Percentiles rank a stretch among this genome's conserved stretches.
Evolutionary conservation across 1,140 invertebrate species (phyloP).

Genomic region (Pissodes strobi): DNA sequence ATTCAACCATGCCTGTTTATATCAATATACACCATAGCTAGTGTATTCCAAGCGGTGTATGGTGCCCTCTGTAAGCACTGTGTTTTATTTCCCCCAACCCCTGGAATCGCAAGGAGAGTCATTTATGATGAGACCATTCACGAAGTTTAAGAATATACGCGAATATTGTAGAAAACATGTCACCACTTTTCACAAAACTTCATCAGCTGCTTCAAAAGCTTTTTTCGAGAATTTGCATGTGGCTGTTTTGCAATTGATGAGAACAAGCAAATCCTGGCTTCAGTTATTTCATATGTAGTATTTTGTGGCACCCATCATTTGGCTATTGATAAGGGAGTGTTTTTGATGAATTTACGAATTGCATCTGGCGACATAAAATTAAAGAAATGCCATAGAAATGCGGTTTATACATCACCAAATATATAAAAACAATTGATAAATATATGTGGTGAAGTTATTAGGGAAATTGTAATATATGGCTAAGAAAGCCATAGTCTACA

Average conservation of each 20-base stretch:
- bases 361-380: conserved; percentile 27
- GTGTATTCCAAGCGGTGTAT: background rate
- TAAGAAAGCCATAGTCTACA: conserved; percentile 14
- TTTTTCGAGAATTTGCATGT: conserved; percentile 43
- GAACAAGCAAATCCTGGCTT: conserved; percentile 28
- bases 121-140: conserved; percentile 37
- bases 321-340: conserved; percentile 41
- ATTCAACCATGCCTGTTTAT: too few relatives aligned
- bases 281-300: conserved; percentile 43
- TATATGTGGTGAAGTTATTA: conserved; percentile 35
- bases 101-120: conserved; percentile 30
- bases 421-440: conserved; percentile 35
- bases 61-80: too few relatives aligned
- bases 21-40: too few relatives aligned
- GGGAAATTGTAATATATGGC: conserved; percentile 21
- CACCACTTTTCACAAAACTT: conserved; percentile 27
- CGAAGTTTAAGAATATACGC: conserved; percentile 41
- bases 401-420: conserved; percentile 21
- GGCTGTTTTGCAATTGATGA: conserved; percentile 21
- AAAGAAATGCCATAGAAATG: conserved; percentile 22
- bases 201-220: conserved; percentile 13
- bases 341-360: conserved; percentile 39
- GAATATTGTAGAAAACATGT: conserved; percentile 37
- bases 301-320: conserved; percentile 45
- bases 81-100: conserved; percentile 41